Evolutionary conservation across 1,140 invertebrate species (phyloP).

Genomic region (Amyelois transitella): DNA sequence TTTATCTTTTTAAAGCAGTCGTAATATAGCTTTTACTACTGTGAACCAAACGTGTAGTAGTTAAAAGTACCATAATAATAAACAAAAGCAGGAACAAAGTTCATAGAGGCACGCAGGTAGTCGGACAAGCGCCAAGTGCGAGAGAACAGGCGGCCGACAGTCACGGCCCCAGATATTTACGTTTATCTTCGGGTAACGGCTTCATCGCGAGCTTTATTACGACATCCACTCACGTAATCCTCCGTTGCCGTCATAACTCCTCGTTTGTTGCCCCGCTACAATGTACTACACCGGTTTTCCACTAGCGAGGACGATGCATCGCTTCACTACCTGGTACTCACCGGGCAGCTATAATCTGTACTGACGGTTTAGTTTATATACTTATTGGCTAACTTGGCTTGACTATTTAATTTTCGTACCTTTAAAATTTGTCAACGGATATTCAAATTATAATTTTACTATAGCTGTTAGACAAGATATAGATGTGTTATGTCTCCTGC

Average conservation of each 20-base stretch:
- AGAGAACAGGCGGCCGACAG: conserved; percentile 37
- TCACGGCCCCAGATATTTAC: conserved; percentile 68
- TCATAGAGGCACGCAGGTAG: not conserved
- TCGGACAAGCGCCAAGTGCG: conserved; percentile 21
- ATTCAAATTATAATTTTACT: too few relatives aligned
- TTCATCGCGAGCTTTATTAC: conserved; percentile 75
- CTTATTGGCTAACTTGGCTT: conserved; percentile 4
- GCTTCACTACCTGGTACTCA: conserved; percentile 9
- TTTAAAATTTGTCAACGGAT: not conserved
- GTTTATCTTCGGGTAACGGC: conserved; percentile 72
- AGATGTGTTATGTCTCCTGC: too few relatives aligned
- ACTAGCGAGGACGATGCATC: conserved; percentile 32
- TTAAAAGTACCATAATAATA: not conserved
- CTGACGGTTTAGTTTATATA: conserved; percentile 13
- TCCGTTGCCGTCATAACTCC: conserved; percentile 69
- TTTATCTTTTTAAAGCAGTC: too few relatives aligned
- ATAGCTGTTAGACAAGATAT: too few relatives aligned
- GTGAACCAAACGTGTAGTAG: too few relatives aligned
- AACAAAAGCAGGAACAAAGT: not conserved
- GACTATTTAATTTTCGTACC: not conserved
- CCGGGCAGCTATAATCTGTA: not conserved
- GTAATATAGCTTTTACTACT: too few relatives aligned
- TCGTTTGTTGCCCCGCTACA: conserved; percentile 66
- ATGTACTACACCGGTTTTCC: conserved; percentile 58
- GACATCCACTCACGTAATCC: conserved; percentile 74